Evolutionary conservation across 2,113 vertebrate genomes (phyloP).

Genomic region (Zootoca vivipara): DNA sequence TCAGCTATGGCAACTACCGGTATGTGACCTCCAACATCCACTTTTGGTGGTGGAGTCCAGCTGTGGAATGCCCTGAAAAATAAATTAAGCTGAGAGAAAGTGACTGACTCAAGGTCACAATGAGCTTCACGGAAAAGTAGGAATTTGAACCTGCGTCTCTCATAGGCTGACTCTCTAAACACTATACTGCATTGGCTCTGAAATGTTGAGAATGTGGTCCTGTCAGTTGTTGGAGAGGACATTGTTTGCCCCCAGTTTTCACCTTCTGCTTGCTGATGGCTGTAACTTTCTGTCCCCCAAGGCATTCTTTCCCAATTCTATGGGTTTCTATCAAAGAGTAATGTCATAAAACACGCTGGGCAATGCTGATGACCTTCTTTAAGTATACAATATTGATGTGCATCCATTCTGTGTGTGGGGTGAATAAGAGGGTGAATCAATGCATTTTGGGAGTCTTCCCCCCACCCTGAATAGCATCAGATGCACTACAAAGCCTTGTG

Average conservation of each 20-base stretch:
- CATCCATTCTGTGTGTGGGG: no score
- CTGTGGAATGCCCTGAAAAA: not conserved
- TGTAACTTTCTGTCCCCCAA: not conserved
- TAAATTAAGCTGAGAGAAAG: not conserved
- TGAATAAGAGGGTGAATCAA: no score
- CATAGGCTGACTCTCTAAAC: not conserved
- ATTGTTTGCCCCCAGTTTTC: not conserved
- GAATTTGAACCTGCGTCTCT: not conserved
- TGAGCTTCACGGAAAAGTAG: not conserved
- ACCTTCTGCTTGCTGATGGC: not conserved
- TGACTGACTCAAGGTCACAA: not conserved
- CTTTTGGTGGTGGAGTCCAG: not conserved
- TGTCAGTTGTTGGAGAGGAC: not conserved
- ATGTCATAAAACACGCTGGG: not conserved
- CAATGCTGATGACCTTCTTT: not conserved
- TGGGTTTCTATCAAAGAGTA: not conserved
- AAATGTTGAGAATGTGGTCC: not conserved
- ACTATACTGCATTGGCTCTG: not conserved
- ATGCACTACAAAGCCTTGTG: no score
- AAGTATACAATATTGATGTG: not conserved
- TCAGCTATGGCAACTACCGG: not conserved
- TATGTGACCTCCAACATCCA: not conserved
- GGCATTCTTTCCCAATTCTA: not conserved
- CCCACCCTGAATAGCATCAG: no score
- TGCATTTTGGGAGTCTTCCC: no score